Percentiles rank a stretch among this genome's conserved stretches.
Conservation (phyloP, 2,888 invertebrate species). For the Priocnemis perturbator region DNA sequence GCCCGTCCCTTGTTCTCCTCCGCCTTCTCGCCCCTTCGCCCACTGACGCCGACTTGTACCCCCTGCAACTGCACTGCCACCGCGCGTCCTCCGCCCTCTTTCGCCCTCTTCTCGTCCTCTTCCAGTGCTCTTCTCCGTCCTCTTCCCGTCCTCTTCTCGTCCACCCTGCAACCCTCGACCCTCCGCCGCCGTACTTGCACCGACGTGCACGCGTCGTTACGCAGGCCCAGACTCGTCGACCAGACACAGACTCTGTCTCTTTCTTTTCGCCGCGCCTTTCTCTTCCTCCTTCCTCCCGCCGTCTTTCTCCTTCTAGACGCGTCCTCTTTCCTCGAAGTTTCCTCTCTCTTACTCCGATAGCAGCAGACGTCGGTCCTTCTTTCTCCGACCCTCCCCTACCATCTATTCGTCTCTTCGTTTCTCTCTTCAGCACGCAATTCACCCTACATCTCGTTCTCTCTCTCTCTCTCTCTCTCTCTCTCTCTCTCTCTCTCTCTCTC, state of each 20-base stretch:
- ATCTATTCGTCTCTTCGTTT: slow-evolving; percentile 7
- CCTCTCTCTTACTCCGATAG: background rate
- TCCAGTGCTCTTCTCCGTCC: slow-evolving; percentile 22
- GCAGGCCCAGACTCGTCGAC: slow-evolving; percentile 68
- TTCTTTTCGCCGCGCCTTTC: slow-evolving; percentile 7
- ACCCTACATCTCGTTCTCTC: slow-evolving; percentile 12
- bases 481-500: slow-evolving; percentile 20
- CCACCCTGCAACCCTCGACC: slow-evolving; percentile 44
- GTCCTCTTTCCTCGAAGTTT: slow-evolving; percentile 20
- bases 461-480: slow-evolving; percentile 1
- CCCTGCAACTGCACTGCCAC: slow-evolving; percentile 41
- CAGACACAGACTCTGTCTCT: slow-evolving; percentile 47
- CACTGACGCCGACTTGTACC: slow-evolving; percentile 53
- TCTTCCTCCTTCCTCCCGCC: background rate
- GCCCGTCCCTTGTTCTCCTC: slow-evolving; percentile 31
- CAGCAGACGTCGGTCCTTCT: background rate
- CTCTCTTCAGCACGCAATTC: slow-evolving; percentile 12
- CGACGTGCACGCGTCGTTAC: slow-evolving; percentile 71
- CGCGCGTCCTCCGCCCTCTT: slow-evolving; percentile 14
- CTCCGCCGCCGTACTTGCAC: slow-evolving; percentile 57
- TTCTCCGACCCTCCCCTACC: slow-evolving; percentile 21
- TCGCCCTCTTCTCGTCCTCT: slow-evolving; percentile 27
- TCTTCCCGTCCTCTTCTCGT: slow-evolving; percentile 33
- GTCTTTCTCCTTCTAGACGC: background rate
- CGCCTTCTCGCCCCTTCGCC: slow-evolving; percentile 40